Evolutionary conservation across 2,797 vertebrate genomes (phyloP), one percentile per base, ranked within the genome.

Genomic region (Apogon talboti): DNA sequence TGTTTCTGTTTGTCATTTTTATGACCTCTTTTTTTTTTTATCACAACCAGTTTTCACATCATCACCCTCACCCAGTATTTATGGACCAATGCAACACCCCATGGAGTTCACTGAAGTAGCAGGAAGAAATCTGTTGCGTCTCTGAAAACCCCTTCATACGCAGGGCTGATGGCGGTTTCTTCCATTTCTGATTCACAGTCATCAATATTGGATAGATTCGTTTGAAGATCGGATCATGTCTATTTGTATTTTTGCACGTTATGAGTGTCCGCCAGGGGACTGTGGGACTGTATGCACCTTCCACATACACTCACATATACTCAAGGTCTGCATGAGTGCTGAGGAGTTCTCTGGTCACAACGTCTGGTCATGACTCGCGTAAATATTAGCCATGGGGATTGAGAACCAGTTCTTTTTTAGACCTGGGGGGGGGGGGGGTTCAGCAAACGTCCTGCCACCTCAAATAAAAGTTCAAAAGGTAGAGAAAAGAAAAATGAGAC

Each of bases 1-100:
- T 86, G 76, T 87, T 91, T 91, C 85, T 88, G 78, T 91, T 91
- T 91, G 89, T 90, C 84, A 44, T 83, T 85, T 89, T 90, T 87
- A 90, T 89, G 72, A 85, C 84, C 82, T 81, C 42, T 71, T 80
- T 85, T 77, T 79, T 53, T 80, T 77, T 67, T 74, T 69, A 74
- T 76, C 41, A 13, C 64, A 65, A 76, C 76, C 51, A 33, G 77
- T 82, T 82, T 85, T 78, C 84, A 77, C 79, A 69, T 85, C 68
- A 70, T 81, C 77, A 68, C 63, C 42, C 72, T 58, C 53, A 35
- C 58, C 11, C 28, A 0, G 64, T 82, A 71, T 87, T 88, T 82
- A 82, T 74, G 62, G 69, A 77, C 71, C 60, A 51, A 15, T 15
- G 63, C 46, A 21, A 73, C 13, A 42, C 66, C 72, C 72, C 56